Base-by-base conservation (phyloP, 2,797 vertebrate genomes). In the Leptoclinus maculatus region DNA sequence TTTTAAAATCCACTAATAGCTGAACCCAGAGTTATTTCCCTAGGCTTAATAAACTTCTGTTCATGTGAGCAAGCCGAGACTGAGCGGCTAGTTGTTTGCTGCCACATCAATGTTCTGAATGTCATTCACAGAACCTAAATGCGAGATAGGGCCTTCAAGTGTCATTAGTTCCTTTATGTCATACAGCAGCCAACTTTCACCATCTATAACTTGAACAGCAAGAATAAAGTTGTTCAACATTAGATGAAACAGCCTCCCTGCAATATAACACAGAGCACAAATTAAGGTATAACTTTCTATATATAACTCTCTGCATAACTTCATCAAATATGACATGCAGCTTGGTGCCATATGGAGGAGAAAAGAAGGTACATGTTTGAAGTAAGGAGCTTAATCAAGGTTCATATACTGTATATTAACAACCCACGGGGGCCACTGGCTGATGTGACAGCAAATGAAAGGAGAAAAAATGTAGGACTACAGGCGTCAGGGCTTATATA, bases 291-390 rank as follows among this genome's bases (percentile, higher is more conserved):
- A n/a, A n/a, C n/a, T n/a, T n/a, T n/a, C n/a, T n/a, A n/a, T n/a
- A n/a, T n/a, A n/a, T n/a, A n/a, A n/a, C n/a, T n/a, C n/a, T n/a
- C 60, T 39, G 57, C 63, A 71, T 13, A 78, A 13, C 57, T 58
- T 83, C 67, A 70, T 84, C 43, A 81, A 63, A 81, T 57, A n/a
- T 81, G 80, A 51, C 82, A 64, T 12, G 65, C 70, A 39, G 67
- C 70, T 71, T 19, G 16, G 66, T 71, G 78, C 75, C 86, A 82
- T 79, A 83, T 65, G 80, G 84, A 67, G 73, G 38, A 66, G 56
- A 3, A 23, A 36, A 41, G 53, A 71, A 71, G 21, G 32, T 57
- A 13, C 32, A 75, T 38, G 49, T 45, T 67, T 68, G 54, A 60
- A 76, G 45, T 60, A 66, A n/a, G 36, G 57, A 27, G 78, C 49